These are phyloP conservation scores for Himalopsyche tibetana DNA, from an alignment of 2,888 invertebrate species.

Conservation along the genomic window DNA sequence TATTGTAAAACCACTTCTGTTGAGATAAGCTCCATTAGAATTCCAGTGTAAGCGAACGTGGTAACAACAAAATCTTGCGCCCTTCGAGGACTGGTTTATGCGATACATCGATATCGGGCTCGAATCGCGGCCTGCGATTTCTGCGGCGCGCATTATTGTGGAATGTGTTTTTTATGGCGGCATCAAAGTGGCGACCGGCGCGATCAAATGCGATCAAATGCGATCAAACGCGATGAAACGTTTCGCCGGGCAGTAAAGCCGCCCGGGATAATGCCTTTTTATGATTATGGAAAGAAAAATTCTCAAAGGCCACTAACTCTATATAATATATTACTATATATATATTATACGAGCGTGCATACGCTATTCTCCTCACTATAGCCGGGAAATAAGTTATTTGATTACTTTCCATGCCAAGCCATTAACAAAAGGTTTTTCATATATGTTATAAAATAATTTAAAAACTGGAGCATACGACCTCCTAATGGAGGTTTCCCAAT, in stretches of 20 bases:
- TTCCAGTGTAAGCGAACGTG: no score
- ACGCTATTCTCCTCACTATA: background rate
- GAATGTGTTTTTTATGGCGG: constrained; percentile 56
- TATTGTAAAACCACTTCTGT: no score
- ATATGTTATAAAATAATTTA: no score
- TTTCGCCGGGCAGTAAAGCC: constrained; percentile 53
- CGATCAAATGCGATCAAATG: constrained; percentile 16
- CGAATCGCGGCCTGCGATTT: constrained; percentile 3
- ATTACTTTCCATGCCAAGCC: background rate
- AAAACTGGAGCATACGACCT: no score
- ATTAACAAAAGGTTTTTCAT: background rate
- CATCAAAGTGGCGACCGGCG: constrained; percentile 52
- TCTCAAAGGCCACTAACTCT: constrained; percentile 3
- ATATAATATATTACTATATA: background rate
- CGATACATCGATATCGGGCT: background rate
- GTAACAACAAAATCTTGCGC: background rate
- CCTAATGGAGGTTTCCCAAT: no score
- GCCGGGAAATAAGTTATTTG: background rate
- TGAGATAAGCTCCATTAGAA: no score
- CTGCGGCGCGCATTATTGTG: constrained; percentile 36
- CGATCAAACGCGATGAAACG: constrained; percentile 41
- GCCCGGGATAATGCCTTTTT: constrained; percentile 59
- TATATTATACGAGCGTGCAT: constrained; percentile 22
- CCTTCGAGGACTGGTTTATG: background rate
- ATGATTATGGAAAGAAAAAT: constrained; percentile 58